Base-by-base conservation (phyloP, 2,888 invertebrate species). In the Polyommatus iphigenia region DNA sequence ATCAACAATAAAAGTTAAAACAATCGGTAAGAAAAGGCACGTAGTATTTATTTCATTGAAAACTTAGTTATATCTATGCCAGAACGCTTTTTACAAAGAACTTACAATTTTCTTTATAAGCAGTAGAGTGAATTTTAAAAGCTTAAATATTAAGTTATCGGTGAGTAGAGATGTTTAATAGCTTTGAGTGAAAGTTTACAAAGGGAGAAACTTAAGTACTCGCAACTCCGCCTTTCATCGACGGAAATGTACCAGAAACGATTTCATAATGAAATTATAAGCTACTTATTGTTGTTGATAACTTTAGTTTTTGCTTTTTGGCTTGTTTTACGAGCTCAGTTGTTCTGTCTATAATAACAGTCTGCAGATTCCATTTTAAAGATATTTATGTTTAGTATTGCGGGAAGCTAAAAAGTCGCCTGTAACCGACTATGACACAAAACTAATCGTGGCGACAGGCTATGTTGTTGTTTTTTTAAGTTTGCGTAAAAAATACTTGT, bases 101-200 rank as follows among this genome's bases (percentile, higher is more conserved):
- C 50, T 54, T 5, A 54, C 2, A 18, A 54, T 15, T 54, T 54
- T 18, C 50, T 54, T 54, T 54, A 15, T 50, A 4, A 50, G 50
- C 50, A 54, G 50, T 54, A 54, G 15, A 54, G 50, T 54, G 29
- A 29, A 15, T 15, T 67, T 29, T 67, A 7, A 67, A 67, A 29
- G 32, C 29, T 67, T 18, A 67, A 67, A 32, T 29, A 67, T 67
- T 67, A 29, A 67, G 18, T 67, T 29, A 67, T 67, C 67, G 67
- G 15, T 29, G 29, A 67, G 29, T 67, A 6, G 18, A 67, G 18
- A 29, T 29, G 67, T 67, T 67, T 32, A 32, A 67, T 67, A 67
- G 67, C 29, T 32, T 15, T 18, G 29, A 29, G 5, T 29, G 15
- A 6, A 67, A 67, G 67, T 32, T 67, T 67, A 67, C 67, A 67